Base-by-base conservation (phyloP, 2,888 invertebrate species). In the Xylocampa areola region DNA sequence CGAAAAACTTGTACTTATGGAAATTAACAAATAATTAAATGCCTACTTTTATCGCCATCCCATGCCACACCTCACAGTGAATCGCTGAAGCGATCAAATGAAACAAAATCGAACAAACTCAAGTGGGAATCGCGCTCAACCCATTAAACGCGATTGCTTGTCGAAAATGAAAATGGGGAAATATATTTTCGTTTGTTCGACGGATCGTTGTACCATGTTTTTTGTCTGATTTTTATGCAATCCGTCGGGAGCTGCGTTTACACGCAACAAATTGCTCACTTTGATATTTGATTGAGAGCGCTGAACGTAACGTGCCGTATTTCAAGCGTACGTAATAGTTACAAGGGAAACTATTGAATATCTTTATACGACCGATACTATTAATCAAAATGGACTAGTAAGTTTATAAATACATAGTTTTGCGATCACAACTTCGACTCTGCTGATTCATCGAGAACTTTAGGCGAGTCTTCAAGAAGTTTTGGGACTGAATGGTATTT, bases 61-160 rank as follows among this genome's bases (percentile, higher is more conserved):
- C 48, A 49, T 62, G 76, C 76, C 81, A 78, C 84, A 84, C 84
- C 81, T 85, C 75, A 65, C 74, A 71, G 78, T 85, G 82, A 85
- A 85, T 87, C 81, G 85, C 47, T 80, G 78, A 77, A 85, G 82
- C 86, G 82, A 88, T 90, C 86, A 85, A 90, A 89, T 88, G 87
- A 86, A 89, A 90, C 87, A 88, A 89, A 89, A 88, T 89, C 82
- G 88, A 86, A 90, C 87, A 84, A 87, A 90, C 84, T 89, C 89
- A 92, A 91, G 92, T 88, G 92, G 90, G 91, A 90, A 88, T 91
- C 88, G 86, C 77, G 83, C 82, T 87, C 84, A 88, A 88, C 87
- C 91, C 88, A 92, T 92, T 91, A 89, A 91, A 88, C 84, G 82
- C 88, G 89, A 90, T 89, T 90, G 90, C 90, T 91, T 91, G 91